Conservation (phyloP, 2,113 vertebrate species). For the Pholis gunnellus region DNA sequence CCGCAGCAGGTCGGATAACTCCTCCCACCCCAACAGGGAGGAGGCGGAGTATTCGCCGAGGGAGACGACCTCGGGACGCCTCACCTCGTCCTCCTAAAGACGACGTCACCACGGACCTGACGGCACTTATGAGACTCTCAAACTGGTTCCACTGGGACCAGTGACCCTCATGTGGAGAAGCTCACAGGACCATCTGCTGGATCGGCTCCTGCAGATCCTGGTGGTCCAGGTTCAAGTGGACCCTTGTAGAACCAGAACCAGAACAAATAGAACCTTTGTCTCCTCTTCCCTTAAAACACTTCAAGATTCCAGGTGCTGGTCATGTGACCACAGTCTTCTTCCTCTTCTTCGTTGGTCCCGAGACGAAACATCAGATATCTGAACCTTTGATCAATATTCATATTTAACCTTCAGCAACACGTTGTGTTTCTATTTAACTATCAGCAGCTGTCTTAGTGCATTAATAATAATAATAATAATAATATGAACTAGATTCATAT, state of each 20-base stretch:
- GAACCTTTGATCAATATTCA: neutral
- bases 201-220: neutral
- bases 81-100: constrained; percentile 91
- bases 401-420: too few species aligned
- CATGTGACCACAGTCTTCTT: neutral
- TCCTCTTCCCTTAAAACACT: neutral
- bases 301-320: neutral
- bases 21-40: constrained; percentile 95
- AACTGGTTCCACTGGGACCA: neutral
- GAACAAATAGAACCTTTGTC: neutral
- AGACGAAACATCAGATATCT: too few species aligned
- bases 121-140: neutral
- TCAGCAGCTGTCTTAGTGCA: neutral
- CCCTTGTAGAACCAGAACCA: neutral
- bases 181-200: neutral
- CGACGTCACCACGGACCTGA: neutral
- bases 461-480: neutral
- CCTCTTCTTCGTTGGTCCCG: too few species aligned
- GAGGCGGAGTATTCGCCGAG: constrained; percentile 88
- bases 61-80: constrained; percentile 91
- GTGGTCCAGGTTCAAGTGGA: neutral
- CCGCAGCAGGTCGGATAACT: constrained; percentile 97
- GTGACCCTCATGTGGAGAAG: neutral
- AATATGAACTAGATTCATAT: neutral
- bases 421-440: too few species aligned